A percentile compares a stretch with the other conserved stretches of the same genome.
These are phyloP conservation scores for Zaprionus vittiger DNA, from an alignment of 1,140 invertebrate genomes.

Conservation along the genomic window DNA sequence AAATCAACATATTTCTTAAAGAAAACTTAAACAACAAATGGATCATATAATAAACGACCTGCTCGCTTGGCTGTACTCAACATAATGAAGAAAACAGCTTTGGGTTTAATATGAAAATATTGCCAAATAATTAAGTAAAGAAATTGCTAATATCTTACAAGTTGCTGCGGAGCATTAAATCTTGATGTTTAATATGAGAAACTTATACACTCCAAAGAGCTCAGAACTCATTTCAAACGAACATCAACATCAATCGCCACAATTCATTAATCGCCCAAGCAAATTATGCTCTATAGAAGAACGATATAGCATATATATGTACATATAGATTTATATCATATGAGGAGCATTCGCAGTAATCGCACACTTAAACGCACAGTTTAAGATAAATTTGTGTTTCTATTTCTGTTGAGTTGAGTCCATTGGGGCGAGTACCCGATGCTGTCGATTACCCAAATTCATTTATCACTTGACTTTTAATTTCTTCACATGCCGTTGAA, in stretches of 20 bases:
- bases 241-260: neutral
- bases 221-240: neutral
- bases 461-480: slow-evolving; percentile 36
- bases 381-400: slow-evolving; percentile 11
- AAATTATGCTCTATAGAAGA: neutral
- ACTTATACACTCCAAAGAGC: neutral
- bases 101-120: neutral
- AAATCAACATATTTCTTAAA: neutral
- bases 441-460: slow-evolving; percentile 11
- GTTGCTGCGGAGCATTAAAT: neutral
- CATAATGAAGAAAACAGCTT: neutral
- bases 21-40: neutral
- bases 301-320: neutral
- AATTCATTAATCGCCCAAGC: neutral
- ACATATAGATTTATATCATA: neutral
- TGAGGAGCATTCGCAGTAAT: slow-evolving; percentile 2
- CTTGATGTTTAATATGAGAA: neutral
- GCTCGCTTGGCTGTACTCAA: neutral
- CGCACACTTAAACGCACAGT: slow-evolving; percentile 9
- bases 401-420: slow-evolving; percentile 5
- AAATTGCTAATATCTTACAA: neutral
- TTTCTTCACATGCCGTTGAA: slow-evolving; percentile 18
- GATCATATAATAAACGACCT: neutral
- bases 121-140: neutral
- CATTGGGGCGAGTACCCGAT: neutral